Percentiles rank a stretch among this genome's conserved stretches.
Evolutionary conservation across 1,140 invertebrate species (phyloP).

Genomic region (Caerostris extrusa): DNA sequence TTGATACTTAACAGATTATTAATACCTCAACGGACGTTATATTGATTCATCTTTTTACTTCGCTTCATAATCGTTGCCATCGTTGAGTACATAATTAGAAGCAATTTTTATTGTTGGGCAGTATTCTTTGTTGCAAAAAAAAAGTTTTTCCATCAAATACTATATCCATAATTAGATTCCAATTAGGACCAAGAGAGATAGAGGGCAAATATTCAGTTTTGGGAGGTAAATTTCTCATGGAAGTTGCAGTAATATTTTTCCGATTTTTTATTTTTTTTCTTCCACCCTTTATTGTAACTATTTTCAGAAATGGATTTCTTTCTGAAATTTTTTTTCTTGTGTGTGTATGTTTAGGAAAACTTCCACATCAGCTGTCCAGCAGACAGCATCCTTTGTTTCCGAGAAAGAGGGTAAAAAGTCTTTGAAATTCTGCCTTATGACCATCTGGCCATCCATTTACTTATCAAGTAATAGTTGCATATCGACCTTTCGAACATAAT

Average conservation of each 20-base stretch:
- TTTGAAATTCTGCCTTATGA: slow-evolving; percentile 17
- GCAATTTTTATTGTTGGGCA: slow-evolving; percentile 49
- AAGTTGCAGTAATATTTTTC: slow-evolving; percentile 23
- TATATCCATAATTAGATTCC: slow-evolving; percentile 69
- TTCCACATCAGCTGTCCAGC: slow-evolving; percentile 33
- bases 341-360: neutral
- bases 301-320: neutral
- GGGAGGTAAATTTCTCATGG: slow-evolving; percentile 56
- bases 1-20: slow-evolving; percentile 70
- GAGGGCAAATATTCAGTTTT: slow-evolving; percentile 41
- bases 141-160: slow-evolving; percentile 46
- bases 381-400: slow-evolving; percentile 39
- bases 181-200: slow-evolving; percentile 56
- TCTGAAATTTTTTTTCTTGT: neutral
- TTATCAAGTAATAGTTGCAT: slow-evolving; percentile 15
- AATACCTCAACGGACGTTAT: slow-evolving; percentile 48
- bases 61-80: slow-evolving; percentile 49
- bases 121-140: slow-evolving; percentile 38
- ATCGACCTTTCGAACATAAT: slow-evolving; percentile 9
- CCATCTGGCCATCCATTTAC: slow-evolving; percentile 52
- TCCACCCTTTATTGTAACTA: neutral
- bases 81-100: slow-evolving; percentile 32
- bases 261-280: neutral
- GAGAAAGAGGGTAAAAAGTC: neutral
- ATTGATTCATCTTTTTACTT: slow-evolving; percentile 44